Base-by-base conservation (phyloP, 2,888 invertebrate genomes). In the Resseliella maxima region DNA sequence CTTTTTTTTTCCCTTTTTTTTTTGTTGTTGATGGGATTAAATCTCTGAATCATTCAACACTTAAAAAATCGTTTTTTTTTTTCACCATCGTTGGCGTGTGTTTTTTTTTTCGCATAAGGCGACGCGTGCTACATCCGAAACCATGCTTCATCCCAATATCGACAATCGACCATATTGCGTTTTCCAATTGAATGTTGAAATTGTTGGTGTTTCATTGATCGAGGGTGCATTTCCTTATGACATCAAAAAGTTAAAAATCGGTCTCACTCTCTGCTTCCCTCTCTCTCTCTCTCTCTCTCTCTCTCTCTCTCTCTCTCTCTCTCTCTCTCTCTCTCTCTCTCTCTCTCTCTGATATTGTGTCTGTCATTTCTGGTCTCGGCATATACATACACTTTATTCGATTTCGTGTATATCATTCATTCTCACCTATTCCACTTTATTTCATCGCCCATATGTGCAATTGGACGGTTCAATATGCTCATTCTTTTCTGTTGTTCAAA, bases 391-490 rank as follows among this genome's bases (percentile, higher is more conserved):
- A 8, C 27, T 2, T 31, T 72, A 27, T 72, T 2, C 72, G n/a
- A 18, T 72, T 31, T 50, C 50, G 8, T 50, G 18, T 50, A 24
- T 27, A 72, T 72, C 27, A 24, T 59, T 72, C 35, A 72, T 72
- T 31, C 72, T 35, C 72, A 72, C 72, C 72, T 72, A 72, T 72
- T 72, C 72, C 72, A 72, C 72, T 59, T 59, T 59, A 72, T 72
- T 72, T 72, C 72, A 72, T 72, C 72, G 31, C 31, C 72, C 72
- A 72, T 72, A 72, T 72, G 72, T 72, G 72, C 72, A 12, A 31
- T 31, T 72, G 6, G 72, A 72, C 15, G 72, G 72, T 72, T 72
- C 72, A 72, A 31, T 72, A 72, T 72, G 72, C 72, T 72, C 72
- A 72, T 50, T 50, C 8, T 50, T 50, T 18, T 15, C 6, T 59